Conservation (phyloP, 1,140 invertebrate genomes). For the Drosophila sp. region DNA sequence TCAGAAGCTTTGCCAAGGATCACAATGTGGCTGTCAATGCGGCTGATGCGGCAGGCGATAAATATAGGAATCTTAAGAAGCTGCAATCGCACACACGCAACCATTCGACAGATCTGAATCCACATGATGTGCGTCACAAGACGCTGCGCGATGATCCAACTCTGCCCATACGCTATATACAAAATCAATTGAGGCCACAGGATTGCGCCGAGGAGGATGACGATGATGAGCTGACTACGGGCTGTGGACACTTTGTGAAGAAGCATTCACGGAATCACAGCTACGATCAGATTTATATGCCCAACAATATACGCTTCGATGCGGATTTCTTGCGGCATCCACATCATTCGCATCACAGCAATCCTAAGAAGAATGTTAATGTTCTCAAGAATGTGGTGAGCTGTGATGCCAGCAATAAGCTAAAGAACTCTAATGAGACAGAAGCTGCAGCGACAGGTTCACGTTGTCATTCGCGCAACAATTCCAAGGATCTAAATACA, state of each 20-base stretch:
- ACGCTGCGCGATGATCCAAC: conserved; percentile 69
- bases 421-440: conserved; percentile 81
- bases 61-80: conserved; percentile 81
- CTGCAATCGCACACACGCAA: conserved; percentile 84
- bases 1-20: conserved; percentile 80
- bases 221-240: conserved; percentile 77
- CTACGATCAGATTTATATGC: conserved; percentile 84
- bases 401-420: conserved; percentile 43
- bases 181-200: conserved; percentile 78
- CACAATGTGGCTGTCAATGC: conserved; percentile 61
- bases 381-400: conserved; percentile 74
- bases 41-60: conserved; percentile 55
- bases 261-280: conserved; percentile 84
- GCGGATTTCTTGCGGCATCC: conserved; percentile 77
- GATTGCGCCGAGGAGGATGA: conserved; percentile 76
- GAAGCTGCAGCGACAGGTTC: conserved; percentile 53
- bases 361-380: conserved; percentile 81
- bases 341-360: conserved; percentile 64
- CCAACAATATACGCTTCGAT: conserved; percentile 84
- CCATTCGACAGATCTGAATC: conserved; percentile 83
- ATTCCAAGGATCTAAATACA: conserved; percentile 86
- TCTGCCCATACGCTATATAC: conserved; percentile 77
- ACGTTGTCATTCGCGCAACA: conserved; percentile 85
- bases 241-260: conserved; percentile 81
- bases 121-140: conserved; percentile 68